Conservation (phyloP, 2,888 invertebrate genomes). For the Hirudinaria manillensis region DNA sequence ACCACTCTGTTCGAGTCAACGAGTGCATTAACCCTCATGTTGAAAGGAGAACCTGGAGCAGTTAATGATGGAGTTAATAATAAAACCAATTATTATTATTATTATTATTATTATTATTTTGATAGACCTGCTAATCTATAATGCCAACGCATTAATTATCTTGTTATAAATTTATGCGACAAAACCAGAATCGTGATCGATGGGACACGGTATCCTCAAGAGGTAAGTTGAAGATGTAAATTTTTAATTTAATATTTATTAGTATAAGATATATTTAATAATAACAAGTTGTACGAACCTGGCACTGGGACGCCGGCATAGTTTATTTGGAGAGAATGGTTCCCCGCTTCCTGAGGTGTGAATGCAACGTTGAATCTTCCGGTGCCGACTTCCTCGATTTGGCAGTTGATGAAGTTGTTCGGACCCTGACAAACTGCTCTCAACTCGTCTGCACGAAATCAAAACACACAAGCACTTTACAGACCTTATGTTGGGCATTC, state of each 20-base stretch:
- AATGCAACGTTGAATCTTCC: slow-evolving; percentile 87
- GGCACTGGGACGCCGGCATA: slow-evolving; percentile 61
- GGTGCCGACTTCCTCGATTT: slow-evolving; percentile 92
- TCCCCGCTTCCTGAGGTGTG: slow-evolving; percentile 89
- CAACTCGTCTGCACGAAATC: slow-evolving; percentile 66
- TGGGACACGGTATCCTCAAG: too few species aligned
- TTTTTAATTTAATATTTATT: too few species aligned
- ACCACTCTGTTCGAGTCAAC: slow-evolving; percentile 96
- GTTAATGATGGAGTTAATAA: not conserved
- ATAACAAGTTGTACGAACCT: slow-evolving; percentile 47
- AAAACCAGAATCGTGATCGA: too few species aligned
- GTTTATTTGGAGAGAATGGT: slow-evolving; percentile 86
- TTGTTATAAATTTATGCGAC: too few species aligned
- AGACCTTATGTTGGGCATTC: too few species aligned
- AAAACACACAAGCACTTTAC: not conserved
- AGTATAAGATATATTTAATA: too few species aligned
- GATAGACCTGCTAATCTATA: too few species aligned
- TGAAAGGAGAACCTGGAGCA: slow-evolving; percentile 69
- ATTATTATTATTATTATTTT: too few species aligned
- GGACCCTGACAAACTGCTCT: slow-evolving; percentile 94
- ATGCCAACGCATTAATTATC: too few species aligned
- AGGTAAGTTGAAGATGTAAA: too few species aligned
- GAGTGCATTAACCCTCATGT: slow-evolving; percentile 81
- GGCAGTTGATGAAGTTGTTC: slow-evolving; percentile 88
- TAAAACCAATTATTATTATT: too few species aligned